Conservation (phyloP, 2,113 vertebrate genomes). For the Spea multiplicata region DNA sequence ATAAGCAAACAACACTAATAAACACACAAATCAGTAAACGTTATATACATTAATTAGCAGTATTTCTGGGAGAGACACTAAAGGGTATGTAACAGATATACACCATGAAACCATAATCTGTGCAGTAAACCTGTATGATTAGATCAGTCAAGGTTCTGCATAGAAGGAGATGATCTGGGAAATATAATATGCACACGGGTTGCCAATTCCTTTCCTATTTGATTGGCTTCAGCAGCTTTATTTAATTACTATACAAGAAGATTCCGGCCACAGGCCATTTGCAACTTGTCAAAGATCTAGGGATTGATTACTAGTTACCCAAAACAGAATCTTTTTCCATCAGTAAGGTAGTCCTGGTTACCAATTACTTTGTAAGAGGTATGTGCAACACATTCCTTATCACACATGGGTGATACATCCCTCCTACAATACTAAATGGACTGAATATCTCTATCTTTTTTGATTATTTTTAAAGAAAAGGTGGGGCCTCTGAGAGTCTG, state of each 20-base stretch:
- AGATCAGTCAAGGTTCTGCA: neutral
- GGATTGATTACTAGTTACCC: conserved; percentile 41
- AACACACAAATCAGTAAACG: no score
- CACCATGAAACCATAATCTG: neutral
- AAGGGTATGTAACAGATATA: no score
- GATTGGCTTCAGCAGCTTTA: conserved; percentile 20
- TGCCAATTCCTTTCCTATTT: conserved; percentile 20
- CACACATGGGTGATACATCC: neutral
- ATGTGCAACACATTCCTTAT: conserved; percentile 11
- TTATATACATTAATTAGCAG: no score
- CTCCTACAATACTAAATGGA: neutral
- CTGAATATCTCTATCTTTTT: neutral
- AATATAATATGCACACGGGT: conserved; percentile 20
- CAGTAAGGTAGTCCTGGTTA: conserved; percentile 48
- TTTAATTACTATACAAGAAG: conserved; percentile 47
- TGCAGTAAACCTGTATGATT: conserved; percentile 19
- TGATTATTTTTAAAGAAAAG: no score
- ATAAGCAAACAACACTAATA: no score
- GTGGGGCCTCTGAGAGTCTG: no score
- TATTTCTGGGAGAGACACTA: no score
- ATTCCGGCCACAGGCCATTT: conserved; percentile 48
- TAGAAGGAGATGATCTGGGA: conserved; percentile 29
- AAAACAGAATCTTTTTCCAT: conserved; percentile 43
- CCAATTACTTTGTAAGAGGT: conserved; percentile 28
- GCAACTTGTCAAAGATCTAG: conserved; percentile 40